These are phyloP conservation scores for Darevskia mixta DNA, from an alignment of 2,797 vertebrate genomes.

Conservation along the genomic window DNA sequence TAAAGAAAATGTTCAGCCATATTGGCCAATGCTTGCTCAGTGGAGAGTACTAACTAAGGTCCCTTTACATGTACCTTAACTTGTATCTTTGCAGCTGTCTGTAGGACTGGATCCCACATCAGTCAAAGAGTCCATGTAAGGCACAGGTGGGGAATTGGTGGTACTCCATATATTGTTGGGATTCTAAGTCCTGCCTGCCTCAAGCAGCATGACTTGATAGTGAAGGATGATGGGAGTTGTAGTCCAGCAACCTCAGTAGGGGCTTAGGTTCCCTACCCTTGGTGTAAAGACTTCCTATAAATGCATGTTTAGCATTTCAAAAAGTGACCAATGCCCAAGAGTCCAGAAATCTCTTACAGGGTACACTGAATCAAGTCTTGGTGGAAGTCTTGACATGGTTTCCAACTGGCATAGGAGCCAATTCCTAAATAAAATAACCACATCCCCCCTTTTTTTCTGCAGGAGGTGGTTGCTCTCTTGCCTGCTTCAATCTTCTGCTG, in stretches of 20 bases:
- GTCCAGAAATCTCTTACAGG: neutral
- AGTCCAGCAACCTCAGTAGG: neutral
- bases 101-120: too few species aligned
- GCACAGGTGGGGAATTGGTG: neutral
- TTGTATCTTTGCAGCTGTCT: too few species aligned
- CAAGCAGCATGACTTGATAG: neutral
- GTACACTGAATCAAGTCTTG: neutral
- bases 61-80: neutral
- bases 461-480: neutral
- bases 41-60: neutral
- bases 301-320: neutral
- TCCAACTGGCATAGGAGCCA: neutral
- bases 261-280: neutral
- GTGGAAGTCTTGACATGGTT: neutral
- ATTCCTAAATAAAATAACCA: neutral
- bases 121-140: neutral
- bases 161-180: neutral
- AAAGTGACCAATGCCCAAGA: neutral
- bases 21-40: neutral
- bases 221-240: neutral
- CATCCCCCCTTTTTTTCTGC: neutral
- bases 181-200: neutral
- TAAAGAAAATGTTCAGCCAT: neutral
- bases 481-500: neutral
- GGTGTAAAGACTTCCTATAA: neutral